phyloP scores from a whole-genome alignment of 2,113 vertebrate genomes.

The Apteryx mantelli region DNA sequence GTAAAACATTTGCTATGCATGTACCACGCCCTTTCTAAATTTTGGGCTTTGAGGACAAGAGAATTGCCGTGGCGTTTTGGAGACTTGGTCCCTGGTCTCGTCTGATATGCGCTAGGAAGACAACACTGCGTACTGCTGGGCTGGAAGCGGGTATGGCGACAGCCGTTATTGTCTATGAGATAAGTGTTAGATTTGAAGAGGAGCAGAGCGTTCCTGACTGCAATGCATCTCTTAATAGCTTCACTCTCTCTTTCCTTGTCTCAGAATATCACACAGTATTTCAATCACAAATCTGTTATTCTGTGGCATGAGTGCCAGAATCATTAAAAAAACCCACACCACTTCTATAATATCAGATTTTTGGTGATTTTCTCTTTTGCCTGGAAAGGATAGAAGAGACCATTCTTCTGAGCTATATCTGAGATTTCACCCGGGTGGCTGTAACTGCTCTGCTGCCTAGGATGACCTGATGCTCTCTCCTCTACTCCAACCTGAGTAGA shows the following conservation, averaged over 20 bases:
- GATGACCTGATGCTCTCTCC: neutral
- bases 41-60: neutral
- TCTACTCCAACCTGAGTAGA: neutral
- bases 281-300: slow-evolving; percentile 6
- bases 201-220: neutral
- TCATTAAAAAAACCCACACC: neutral
- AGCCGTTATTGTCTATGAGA: neutral
- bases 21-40: neutral
- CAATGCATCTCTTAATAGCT: neutral
- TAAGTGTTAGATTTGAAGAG: neutral
- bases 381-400: neutral
- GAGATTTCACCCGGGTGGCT: neutral
- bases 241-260: neutral
- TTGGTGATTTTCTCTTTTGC: neutral
- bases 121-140: neutral
- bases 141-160: neutral
- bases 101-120: neutral
- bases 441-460: accelerated
- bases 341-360: neutral
- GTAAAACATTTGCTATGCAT: neutral
- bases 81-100: neutral
- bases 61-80: neutral
- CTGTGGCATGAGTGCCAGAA: neutral
- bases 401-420: neutral
- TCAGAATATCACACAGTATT: neutral